Base-by-base conservation (phyloP, 2,888 invertebrate species). In the Candidula unifasciata region DNA sequence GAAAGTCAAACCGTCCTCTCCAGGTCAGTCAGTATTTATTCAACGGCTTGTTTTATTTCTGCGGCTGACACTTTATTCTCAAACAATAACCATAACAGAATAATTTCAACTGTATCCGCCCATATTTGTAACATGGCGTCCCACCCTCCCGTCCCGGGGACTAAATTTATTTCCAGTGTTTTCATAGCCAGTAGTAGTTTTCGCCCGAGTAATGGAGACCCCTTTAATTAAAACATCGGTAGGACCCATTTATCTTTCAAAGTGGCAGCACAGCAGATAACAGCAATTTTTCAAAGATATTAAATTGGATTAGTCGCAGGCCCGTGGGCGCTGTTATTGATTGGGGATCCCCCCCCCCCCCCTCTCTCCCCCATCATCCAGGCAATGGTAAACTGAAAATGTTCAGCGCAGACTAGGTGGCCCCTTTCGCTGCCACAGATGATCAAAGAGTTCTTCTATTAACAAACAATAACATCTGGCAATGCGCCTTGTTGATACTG, bases 251-350 rank as follows among this genome's bases (percentile, higher is more conserved):
- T 73, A 82, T 82, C 82, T 74, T 82, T 73, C 64, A 73, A 82
- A 74, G 64, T 74, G 82, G 82, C 82, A 33, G 35, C 74, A 54
- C 64, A 35, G 74, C 82, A 82, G 82, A 82, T 82, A 82, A 74
- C 64, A 64, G 57, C 74, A 73, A 82, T 82, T 82, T 82, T 82
- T 82, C 82, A 82, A 82, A 82, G 82, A 82, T 74, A 82, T 82
- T 82, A 82, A 82, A 82, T 82, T 64, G 74, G 82, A 82, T 82
- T 82, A 82, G 74, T 74, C 64, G 27, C 74, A 44, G 44, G 35
- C 82, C 74, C 73, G 37, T 60, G 64, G 74, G 60, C 74, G 74
- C 37, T 74, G 74, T 54, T 74, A 82, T 82, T 74, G 82, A 82
- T 82, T 82, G 60, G 74, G 73, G 54, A 37, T 71, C 2, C 24